Evolutionary conservation across 2,797 vertebrate species (phyloP).

Genomic region (Tauraco hartlaubi): DNA sequence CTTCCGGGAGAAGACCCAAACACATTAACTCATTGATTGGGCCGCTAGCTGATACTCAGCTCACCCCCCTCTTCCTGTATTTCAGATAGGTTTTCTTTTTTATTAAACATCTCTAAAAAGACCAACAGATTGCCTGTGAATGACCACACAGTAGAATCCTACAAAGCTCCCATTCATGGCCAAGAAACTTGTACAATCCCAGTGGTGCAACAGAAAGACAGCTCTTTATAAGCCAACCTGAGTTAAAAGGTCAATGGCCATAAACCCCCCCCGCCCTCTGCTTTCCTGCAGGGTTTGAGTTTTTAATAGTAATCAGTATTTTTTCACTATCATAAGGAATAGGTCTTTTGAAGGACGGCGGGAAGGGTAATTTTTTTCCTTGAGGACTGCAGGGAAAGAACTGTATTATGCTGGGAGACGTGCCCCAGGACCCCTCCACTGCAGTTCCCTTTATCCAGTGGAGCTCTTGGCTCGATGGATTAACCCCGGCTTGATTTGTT

Average conservation of each 20-base stretch:
- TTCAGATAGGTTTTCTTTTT: slow-evolving; percentile 69
- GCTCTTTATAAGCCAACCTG: slow-evolving; percentile 72
- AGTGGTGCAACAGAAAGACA: slow-evolving; percentile 64
- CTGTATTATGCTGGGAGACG: slow-evolving; percentile 6
- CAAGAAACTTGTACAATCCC: slow-evolving; percentile 55
- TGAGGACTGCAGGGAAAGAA: not conserved
- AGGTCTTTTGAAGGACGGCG: not conserved
- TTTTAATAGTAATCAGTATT: slow-evolving; percentile 47
- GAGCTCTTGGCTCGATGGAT: not conserved
- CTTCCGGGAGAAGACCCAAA: slow-evolving; percentile 50
- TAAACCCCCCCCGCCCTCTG: slow-evolving; percentile 33
- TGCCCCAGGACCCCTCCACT: not conserved
- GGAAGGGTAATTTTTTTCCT: not conserved
- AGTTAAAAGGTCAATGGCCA: slow-evolving; percentile 73
- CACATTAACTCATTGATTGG: slow-evolving; percentile 71
- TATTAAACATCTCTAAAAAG: slow-evolving; percentile 69
- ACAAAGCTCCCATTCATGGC: slow-evolving; percentile 81
- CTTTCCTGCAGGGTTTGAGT: slow-evolving; percentile 50
- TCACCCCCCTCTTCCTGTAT: slow-evolving; percentile 42
- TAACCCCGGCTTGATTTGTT: not conserved
- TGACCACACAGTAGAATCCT: slow-evolving; percentile 78
- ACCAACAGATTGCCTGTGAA: slow-evolving; percentile 76
- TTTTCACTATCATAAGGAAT: slow-evolving; percentile 15
- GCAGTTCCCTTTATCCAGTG: not conserved
- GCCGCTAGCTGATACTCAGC: slow-evolving; percentile 65